Percentiles rank a stretch among this genome's conserved stretches.
Evolutionary conservation across 2,888 invertebrate genomes (phyloP).

Genomic region (Noctuana brunneofusca): DNA sequence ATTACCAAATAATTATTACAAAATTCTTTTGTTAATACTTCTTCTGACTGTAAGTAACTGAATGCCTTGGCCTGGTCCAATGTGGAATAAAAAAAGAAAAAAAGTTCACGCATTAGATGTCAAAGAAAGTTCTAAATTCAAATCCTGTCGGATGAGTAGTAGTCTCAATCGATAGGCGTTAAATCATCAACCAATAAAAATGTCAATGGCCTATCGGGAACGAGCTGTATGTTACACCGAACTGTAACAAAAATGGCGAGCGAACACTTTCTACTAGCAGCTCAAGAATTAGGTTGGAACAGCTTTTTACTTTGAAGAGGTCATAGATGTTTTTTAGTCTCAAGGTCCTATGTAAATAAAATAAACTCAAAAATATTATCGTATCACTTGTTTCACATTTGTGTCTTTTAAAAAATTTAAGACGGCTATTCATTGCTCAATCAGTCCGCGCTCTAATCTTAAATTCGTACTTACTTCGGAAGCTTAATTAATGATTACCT

Average conservation of each 20-base stretch:
- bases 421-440: too few relatives aligned
- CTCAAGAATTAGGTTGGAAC: too few relatives aligned
- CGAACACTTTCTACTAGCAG: neutral
- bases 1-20: too few relatives aligned
- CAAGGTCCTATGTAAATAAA: too few relatives aligned
- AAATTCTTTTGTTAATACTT: neutral
- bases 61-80: neutral
- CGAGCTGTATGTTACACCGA: constrained; percentile 57
- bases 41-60: neutral
- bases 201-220: constrained; percentile 70
- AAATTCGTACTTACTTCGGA: too few relatives aligned
- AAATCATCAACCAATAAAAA: constrained; percentile 80
- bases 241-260: constrained; percentile 4
- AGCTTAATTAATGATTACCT: too few relatives aligned
- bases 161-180: constrained; percentile 72
- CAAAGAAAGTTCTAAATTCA: constrained; percentile 50
- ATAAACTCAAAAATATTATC: too few relatives aligned
- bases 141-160: constrained; percentile 62
- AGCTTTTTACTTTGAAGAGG: too few relatives aligned
- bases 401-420: too few relatives aligned
- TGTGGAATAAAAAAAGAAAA: neutral
- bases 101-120: constrained; percentile 19
- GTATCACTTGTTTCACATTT: too few relatives aligned
- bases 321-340: too few relatives aligned
- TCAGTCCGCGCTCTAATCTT: too few relatives aligned